phyloP scores from a whole-genome alignment of 35 echinoderm and acorn worm species.

The Patiria miniata region DNA sequence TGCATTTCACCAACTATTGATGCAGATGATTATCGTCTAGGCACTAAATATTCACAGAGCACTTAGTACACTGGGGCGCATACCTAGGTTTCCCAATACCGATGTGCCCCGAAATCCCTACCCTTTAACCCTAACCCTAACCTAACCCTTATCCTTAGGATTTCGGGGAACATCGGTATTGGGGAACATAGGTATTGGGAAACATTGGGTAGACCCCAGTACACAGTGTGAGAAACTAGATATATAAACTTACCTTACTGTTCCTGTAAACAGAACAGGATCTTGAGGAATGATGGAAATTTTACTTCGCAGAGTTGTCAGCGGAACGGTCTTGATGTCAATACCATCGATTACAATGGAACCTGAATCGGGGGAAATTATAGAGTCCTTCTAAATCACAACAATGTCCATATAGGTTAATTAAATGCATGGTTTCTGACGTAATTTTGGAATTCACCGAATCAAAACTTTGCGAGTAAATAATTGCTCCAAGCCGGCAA shows the following conservation, averaged over 20 bases:
- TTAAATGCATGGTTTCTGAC: neutral
- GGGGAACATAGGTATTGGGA: neutral
- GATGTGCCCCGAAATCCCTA: too few relatives aligned
- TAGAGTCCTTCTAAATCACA: too few relatives aligned
- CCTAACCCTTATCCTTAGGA: too few relatives aligned
- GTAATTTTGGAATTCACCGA: neutral
- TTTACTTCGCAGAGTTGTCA: slow-evolving; percentile 60
- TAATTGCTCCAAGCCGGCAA: neutral
- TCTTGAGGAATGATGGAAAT: slow-evolving; percentile 89
- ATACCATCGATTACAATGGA: slow-evolving; percentile 73
- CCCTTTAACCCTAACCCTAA: too few relatives aligned
- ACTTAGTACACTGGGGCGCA: neutral
- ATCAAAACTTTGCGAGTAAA: neutral
- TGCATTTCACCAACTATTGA: neutral
- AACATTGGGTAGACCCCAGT: neutral
- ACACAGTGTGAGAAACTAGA: neutral
- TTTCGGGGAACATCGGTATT: too few relatives aligned
- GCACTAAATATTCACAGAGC: neutral
- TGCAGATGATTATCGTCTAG: neutral
- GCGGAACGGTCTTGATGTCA: slow-evolving; percentile 64
- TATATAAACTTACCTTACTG: slow-evolving; percentile 51
- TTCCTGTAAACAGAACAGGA: slow-evolving; percentile 78
- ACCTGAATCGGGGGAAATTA: neutral
- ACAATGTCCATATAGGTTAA: neutral
- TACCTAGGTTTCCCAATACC: too few relatives aligned